These are phyloP conservation scores for Gymnosoma rotundatum DNA, from an alignment of 2,888 invertebrate species.

Conservation along the genomic window DNA sequence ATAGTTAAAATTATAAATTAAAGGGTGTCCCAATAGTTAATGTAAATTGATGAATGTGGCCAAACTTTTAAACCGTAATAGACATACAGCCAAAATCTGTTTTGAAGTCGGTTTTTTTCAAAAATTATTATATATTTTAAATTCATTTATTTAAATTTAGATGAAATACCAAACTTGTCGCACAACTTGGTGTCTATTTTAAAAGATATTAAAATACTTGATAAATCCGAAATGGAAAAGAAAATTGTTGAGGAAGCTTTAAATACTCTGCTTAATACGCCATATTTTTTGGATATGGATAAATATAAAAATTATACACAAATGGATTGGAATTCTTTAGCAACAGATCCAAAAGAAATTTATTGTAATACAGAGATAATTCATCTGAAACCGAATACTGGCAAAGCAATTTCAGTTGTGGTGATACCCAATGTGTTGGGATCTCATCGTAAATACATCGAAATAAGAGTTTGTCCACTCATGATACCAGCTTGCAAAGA, in stretches of 20 bases:
- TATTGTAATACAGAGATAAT: constrained; percentile 78
- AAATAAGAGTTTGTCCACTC: constrained; percentile 76
- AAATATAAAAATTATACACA: constrained; percentile 75
- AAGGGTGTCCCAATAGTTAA: too few relatives aligned
- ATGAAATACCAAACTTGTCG: constrained; percentile 74
- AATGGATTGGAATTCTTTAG: constrained; percentile 78
- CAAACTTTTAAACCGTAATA: too few relatives aligned
- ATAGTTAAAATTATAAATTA: too few relatives aligned
- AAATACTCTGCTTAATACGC: constrained; percentile 71
- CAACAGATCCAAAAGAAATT: constrained; percentile 77
- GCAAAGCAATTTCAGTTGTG: constrained; percentile 76
- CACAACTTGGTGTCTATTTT: constrained; percentile 72
- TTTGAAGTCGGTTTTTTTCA: too few relatives aligned
- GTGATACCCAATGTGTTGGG: constrained; percentile 78
- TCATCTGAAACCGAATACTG: constrained; percentile 77
- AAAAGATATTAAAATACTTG: constrained; percentile 74
- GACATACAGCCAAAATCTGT: too few relatives aligned
- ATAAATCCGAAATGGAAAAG: constrained; percentile 76
- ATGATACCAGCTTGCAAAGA: neutral
- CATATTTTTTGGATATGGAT: constrained; percentile 76
- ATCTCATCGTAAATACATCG: constrained; percentile 73
- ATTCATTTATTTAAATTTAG: constrained; percentile 59
- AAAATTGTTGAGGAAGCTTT: constrained; percentile 76
- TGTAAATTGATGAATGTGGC: too few relatives aligned
- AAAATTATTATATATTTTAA: too few relatives aligned